phyloP scores from a whole-genome alignment of 2,888 invertebrate genomes.

The Brachynemurus nebulosus region DNA sequence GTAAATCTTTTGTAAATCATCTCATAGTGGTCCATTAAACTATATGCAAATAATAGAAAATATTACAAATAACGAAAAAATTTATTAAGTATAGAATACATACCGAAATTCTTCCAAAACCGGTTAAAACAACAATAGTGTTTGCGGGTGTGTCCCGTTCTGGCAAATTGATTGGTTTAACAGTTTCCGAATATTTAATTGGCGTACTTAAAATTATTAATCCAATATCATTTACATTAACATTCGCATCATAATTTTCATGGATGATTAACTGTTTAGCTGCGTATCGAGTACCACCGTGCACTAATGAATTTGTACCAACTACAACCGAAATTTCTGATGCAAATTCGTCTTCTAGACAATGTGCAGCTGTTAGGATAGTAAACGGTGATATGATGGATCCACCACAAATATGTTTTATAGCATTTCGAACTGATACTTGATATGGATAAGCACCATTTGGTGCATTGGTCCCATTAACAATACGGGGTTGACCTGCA shows the following conservation, averaged over 20 bases:
- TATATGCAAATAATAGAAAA: background rate
- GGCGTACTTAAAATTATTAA: background rate
- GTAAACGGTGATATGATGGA: too few species aligned
- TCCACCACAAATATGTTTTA: too few species aligned
- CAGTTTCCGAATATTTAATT: background rate
- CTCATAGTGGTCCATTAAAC: background rate
- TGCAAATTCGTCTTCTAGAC: too few species aligned
- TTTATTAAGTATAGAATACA: background rate
- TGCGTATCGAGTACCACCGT: background rate
- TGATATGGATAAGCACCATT: too few species aligned
- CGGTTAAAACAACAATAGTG: background rate
- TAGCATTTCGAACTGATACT: too few species aligned
- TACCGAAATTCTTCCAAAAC: background rate
- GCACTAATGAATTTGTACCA: background rate
- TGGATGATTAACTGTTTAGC: background rate
- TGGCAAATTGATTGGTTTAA: conserved; percentile 3
- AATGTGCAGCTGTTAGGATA: too few species aligned
- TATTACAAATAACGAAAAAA: background rate
- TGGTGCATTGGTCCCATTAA: too few species aligned
- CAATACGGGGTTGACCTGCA: too few species aligned
- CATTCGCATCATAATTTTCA: background rate
- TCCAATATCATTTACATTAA: conserved; percentile 1
- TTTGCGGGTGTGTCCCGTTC: background rate
- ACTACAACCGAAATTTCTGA: too few species aligned
- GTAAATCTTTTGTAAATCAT: background rate